Evolutionary conservation across 1,140 invertebrate genomes (phyloP), one percentile per base, ranked within the genome.

Genomic region (Nymphalis io): DNA sequence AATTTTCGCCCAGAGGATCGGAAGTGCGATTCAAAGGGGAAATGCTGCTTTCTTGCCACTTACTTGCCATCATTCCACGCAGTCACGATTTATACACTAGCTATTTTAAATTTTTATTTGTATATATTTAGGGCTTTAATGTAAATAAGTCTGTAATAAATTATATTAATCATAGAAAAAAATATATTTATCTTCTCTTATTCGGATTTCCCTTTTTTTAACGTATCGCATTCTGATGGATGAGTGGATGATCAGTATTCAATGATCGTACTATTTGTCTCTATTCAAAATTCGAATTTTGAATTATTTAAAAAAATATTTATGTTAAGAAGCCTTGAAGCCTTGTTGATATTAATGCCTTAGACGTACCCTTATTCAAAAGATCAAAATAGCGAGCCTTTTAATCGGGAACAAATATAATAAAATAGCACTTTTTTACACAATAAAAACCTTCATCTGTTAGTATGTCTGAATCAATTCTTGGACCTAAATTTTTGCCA

Each of bases 261-360:
- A 44, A 42, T 39, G 23, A 12, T 15, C 20, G 18, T n/a, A 60
- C 59, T 60, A 60, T 60, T 23, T 60, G 39, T 60, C 39, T 60
- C 39, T 33, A 48, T 61, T 61, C 21, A 21, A 61, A 61, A 38
- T 61, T 61, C 42, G 42, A 48, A n/a, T n/a, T n/a, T n/a, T n/a
- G n/a, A n/a, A n/a, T n/a, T 23, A 61, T 38, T 61, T 61, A 13
- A 61, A 48, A 61, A 61, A 3, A 61, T 61, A 23, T 61, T 42
- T n/a, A 48, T 46, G 23, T 46, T 40, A 46, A 60, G 59, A 16
- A 60, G 12, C 15, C n/a, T n/a, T n/a, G n/a, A n/a, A n/a, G n/a
- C n/a, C n/a, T n/a, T n/a, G n/a, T n/a, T 46, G 42, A 46, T 20
- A 44, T 21, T n/a, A 42, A 39, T 21, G 12, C 15, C 42, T 46